Conservation (phyloP, 2,797 vertebrate genomes). For the Jordanella pulchra region DNA sequence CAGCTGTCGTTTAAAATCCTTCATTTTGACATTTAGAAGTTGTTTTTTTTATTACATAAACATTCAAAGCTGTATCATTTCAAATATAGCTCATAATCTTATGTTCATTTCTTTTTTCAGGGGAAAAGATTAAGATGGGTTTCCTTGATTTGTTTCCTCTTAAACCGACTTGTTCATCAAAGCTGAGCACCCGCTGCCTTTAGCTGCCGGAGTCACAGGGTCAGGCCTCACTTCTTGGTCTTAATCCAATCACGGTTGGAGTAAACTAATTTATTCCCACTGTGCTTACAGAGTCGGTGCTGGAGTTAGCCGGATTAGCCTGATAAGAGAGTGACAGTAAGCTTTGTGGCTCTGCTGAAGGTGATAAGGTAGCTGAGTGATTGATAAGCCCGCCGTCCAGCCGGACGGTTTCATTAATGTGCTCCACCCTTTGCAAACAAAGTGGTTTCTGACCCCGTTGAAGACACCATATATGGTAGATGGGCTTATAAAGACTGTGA, state of each 20-base stretch:
- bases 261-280: constrained; percentile 76
- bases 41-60: constrained; percentile 9
- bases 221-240: constrained; percentile 42
- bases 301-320: constrained; percentile 74
- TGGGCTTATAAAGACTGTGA: background rate
- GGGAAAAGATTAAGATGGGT: background rate
- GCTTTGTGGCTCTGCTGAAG: constrained; percentile 39
- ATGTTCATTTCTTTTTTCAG: background rate
- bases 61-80: background rate
- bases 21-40: constrained; percentile 24
- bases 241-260: constrained; percentile 77
- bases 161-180: constrained; percentile 32
- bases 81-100: background rate
- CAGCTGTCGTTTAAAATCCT: constrained; percentile 62
- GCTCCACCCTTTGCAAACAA: constrained; percentile 23
- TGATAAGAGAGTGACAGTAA: constrained; percentile 65
- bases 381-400: constrained; percentile 56
- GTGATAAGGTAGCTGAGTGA: constrained; percentile 62
- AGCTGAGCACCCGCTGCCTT: constrained; percentile 32
- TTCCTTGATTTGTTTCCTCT: constrained; percentile 29
- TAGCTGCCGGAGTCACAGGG: constrained; percentile 38
- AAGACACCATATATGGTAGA: constrained; percentile 6
- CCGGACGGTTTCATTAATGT: constrained; percentile 32
- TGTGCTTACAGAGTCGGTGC: constrained; percentile 49
- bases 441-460: constrained; percentile 18